A percentile compares a stretch with the other conserved stretches of the same genome.
Conservation (phyloP, 2,888 invertebrate genomes). For the Dyspetes luteomarginatus region DNA sequence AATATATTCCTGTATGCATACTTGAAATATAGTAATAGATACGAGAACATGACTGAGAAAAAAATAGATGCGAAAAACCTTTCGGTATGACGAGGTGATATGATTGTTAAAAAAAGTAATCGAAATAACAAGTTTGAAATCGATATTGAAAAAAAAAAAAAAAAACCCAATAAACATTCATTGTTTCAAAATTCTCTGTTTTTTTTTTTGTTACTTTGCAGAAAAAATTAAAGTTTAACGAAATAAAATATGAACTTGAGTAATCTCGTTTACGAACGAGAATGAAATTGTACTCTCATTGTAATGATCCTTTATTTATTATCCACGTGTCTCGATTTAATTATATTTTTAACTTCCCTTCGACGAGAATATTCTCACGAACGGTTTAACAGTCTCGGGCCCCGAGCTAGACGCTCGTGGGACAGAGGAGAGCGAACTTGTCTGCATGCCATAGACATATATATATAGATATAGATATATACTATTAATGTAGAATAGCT, state of each 20-base stretch:
- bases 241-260: background rate
- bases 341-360: constrained; percentile 41
- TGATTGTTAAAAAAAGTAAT: too few species aligned
- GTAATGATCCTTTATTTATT: background rate
- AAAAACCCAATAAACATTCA: too few species aligned
- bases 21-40: too few species aligned
- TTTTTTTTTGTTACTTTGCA: too few species aligned
- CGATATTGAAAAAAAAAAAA: too few species aligned
- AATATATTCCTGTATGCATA: too few species aligned
- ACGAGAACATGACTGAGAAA: too few species aligned
- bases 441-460: constrained; percentile 1
- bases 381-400: constrained; percentile 30
- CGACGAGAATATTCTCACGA: constrained; percentile 47
- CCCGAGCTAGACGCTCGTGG: constrained; percentile 39
- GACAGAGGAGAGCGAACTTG: constrained; percentile 15
- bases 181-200: too few species aligned
- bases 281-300: background rate
- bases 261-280: background rate
- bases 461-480: background rate
- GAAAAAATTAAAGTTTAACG: too few species aligned
- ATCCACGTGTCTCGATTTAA: constrained; percentile 15
- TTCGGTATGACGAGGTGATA: too few species aligned
- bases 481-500: background rate
- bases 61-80: too few species aligned
- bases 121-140: too few species aligned